Base-by-base conservation (phyloP, 2,888 invertebrate genomes). In the Caenorhabditis sinica region DNA sequence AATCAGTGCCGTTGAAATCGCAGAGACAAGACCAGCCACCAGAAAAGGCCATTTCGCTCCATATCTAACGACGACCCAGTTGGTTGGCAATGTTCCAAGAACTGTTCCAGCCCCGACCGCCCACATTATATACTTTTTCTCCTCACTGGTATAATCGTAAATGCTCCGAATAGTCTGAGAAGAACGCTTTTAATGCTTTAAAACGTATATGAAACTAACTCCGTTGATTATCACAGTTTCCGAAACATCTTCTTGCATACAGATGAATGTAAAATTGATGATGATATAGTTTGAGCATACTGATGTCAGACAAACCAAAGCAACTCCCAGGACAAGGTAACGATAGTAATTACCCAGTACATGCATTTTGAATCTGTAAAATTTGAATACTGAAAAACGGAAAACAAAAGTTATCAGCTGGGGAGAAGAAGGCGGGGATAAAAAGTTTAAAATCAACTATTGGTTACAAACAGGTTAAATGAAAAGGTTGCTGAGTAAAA, bases 31-130 rank as follows among this genome's bases (percentile, higher is more conserved):
- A 25, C 89, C 87, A 40, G 86, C 86, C 11, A 87, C 20, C 20
- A 89, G 69, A 65, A 89, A 89, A 5, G 87, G 87, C 30, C 56
- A 88, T 68, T 86, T 86, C 11, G 90, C 89, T 36, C 90, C 90
- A 73, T 76, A 89, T 23, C 72, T 85, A 0, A 89, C 86, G 28
- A 89, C 90, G 0, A 86, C 66, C 79, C 79, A 87, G 36, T 88
- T 90, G 53, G 89, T 87, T 23, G 90, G 90, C 36, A 90, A 81
- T 6, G 89, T 89, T 11, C 88, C 89, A 8, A 90, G 15, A 25
- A 90, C 79, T 11, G 88, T 88, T 5, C 90, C 90, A 20, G 87
- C 75, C n/a, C 88, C 90, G 15, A 90, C 88, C 5, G 89, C 85
- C 89, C 90, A 90, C 53, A 88, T 79, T 23, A 89, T 87, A 13